Base-by-base conservation (phyloP, 2,797 vertebrate genomes). In the Mus spretus region DNA sequence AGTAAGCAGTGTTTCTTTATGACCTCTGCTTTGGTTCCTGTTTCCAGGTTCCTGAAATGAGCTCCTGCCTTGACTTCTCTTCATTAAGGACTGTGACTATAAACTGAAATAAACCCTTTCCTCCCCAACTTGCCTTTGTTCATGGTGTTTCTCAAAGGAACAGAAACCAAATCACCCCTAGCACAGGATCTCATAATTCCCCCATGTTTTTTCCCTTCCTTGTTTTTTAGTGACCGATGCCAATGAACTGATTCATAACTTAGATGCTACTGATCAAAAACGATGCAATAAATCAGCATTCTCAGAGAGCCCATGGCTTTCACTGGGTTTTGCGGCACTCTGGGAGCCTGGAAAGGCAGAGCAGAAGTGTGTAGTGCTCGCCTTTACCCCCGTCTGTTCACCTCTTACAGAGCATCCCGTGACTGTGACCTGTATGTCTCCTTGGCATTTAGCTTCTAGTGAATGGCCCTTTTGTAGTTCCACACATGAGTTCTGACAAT, bases 171-270 rank as follows among this genome's bases (percentile, higher is more conserved):
- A 47, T 13, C 14, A 28, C 74, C 31, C n/a, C 31, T n/a, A 47
- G 11, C 12, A 85, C 44, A 67, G 7, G 11, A 82, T 74, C 40
- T 89, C 82, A 44, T 79, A 19, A 77, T 63, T n/a, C 10, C 10
- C 20, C 53, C 2, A 31, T 22, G 65, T 26, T 26, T 87, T 24
- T 92, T 61, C 78, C 63, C 75, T 88, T 94, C 57, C 40, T 92
- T 91, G 20, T 24, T 63, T 63, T 79, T 83, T 91, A 57, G 79
- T 77, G 70, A 97, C 34, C 84, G 89, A 94, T 67, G 78, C 37
- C 78, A 57, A 59, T 59, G 22, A 91, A 57, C 13, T 44, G 85
- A 81, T 67, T 83, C 4, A 50, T 89, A 44, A 83, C 34, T 89
- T 70, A 57, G 57, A 67, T 44, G 40, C 79, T 81, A 53, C 24